These are phyloP conservation scores for Panurus biarmicus DNA, from an alignment of 2,113 vertebrate genomes.

Conservation along the genomic window DNA sequence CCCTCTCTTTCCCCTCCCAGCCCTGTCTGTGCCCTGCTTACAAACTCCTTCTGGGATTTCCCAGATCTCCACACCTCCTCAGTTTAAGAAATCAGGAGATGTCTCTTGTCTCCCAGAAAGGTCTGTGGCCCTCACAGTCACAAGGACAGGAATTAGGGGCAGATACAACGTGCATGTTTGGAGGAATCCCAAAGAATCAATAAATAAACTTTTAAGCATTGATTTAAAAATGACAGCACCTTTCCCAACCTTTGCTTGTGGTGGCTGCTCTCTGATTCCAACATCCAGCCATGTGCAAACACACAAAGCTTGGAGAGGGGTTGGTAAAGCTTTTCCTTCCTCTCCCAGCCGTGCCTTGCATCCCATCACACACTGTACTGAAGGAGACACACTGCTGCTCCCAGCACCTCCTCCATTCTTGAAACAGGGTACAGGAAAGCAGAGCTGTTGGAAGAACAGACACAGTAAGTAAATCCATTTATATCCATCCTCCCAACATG, in stretches of 20 bases:
- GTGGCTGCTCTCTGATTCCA: background rate
- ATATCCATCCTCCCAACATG: background rate
- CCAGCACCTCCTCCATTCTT: background rate
- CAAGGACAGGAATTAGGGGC: background rate
- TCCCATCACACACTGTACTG: background rate
- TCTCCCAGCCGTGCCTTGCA: background rate
- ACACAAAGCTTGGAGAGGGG: background rate
- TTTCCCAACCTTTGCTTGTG: background rate
- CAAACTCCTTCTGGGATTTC: background rate
- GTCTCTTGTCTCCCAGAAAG: background rate
- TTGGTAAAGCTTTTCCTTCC: background rate
- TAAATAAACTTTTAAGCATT: background rate
- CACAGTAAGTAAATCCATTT: background rate
- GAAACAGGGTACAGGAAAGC: background rate
- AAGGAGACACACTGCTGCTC: background rate
- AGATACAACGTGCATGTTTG: fast-evolving
- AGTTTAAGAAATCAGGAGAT: background rate
- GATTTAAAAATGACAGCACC: background rate
- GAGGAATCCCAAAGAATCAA: background rate
- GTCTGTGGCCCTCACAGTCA: background rate
- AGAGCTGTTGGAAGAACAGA: background rate
- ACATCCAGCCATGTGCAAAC: background rate
- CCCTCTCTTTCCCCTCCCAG: background rate
- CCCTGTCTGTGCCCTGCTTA: background rate
- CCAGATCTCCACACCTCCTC: background rate